phyloP scores from a whole-genome alignment of 2,113 vertebrate genomes.

The Cyprinodon variegatus region DNA sequence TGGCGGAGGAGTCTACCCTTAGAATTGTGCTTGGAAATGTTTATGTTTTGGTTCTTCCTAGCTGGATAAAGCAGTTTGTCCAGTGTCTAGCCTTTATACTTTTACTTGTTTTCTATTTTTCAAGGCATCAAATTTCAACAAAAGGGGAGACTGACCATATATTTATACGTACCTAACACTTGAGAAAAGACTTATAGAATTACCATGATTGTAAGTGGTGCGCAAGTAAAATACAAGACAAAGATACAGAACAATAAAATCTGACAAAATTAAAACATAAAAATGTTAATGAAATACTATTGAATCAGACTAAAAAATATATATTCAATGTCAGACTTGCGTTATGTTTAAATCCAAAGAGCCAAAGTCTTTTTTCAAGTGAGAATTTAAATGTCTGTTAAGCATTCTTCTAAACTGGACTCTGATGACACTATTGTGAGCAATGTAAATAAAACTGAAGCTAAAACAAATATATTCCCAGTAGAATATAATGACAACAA shows the following conservation, averaged over 20 bases:
- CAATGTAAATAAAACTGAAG: too few species aligned
- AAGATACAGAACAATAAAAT: too few species aligned
- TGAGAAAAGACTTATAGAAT: background rate
- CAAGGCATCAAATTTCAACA: background rate
- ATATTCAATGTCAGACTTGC: too few species aligned
- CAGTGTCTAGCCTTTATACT: background rate
- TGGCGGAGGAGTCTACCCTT: background rate
- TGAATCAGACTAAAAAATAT: too few species aligned
- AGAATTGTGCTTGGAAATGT: background rate
- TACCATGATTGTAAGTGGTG: too few species aligned
- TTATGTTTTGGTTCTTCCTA: background rate
- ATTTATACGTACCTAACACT: background rate
- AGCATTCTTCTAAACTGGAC: background rate
- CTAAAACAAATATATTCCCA: too few species aligned
- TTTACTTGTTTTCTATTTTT: background rate
- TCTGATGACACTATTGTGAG: background rate
- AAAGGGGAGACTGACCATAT: background rate
- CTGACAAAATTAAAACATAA: too few species aligned
- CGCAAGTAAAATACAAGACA: too few species aligned
- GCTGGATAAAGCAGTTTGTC: background rate
- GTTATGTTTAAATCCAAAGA: too few species aligned
- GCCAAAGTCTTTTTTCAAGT: too few species aligned
- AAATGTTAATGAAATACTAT: too few species aligned
- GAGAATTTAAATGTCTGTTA: background rate
- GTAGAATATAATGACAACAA: background rate